Percentiles rank a stretch among this genome's conserved stretches.
phyloP scores from a whole-genome alignment of 2,113 vertebrate species.

The Hippolais icterina region DNA sequence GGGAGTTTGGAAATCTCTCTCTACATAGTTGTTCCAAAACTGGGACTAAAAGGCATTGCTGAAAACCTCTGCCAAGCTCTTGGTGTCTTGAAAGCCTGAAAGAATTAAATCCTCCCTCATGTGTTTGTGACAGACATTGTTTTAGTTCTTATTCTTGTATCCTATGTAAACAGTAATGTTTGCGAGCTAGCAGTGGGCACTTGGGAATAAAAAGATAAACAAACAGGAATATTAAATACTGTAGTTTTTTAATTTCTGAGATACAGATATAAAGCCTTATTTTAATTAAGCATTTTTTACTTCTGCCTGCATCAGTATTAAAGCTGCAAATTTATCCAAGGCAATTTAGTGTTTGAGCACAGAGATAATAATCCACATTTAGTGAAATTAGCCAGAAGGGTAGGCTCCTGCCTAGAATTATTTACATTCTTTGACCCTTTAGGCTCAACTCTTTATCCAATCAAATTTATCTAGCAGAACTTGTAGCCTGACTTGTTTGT shows the following conservation, averaged over 20 bases:
- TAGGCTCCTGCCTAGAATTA: background rate
- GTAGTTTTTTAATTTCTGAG: background rate
- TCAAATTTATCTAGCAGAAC: conserved; percentile 4
- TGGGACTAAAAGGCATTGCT: background rate
- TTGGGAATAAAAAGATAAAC: conserved; percentile 27
- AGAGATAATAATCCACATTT: conserved; percentile 9
- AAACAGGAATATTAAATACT: background rate
- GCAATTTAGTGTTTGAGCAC: background rate
- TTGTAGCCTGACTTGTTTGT: conserved; percentile 24
- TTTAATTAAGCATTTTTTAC: conserved; percentile 43
- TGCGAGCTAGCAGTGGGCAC: background rate
- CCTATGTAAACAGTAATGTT: background rate
- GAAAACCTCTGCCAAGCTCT: background rate
- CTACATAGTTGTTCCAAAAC: background rate
- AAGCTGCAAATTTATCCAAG: conserved; percentile 30
- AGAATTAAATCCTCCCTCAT: background rate
- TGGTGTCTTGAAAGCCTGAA: background rate
- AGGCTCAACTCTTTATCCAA: conserved; percentile 16
- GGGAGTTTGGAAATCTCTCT: background rate
- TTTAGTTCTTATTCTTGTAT: background rate
- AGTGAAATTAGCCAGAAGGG: conserved; percentile 17
- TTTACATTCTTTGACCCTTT: conserved; percentile 30
- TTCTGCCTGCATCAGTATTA: background rate
- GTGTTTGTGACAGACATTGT: background rate
- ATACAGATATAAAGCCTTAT: background rate